Percentiles rank a stretch among this genome's conserved stretches.
These are phyloP conservation scores for Microdon myrmicae DNA, from an alignment of 2,888 invertebrate genomes.

Conservation along the genomic window DNA sequence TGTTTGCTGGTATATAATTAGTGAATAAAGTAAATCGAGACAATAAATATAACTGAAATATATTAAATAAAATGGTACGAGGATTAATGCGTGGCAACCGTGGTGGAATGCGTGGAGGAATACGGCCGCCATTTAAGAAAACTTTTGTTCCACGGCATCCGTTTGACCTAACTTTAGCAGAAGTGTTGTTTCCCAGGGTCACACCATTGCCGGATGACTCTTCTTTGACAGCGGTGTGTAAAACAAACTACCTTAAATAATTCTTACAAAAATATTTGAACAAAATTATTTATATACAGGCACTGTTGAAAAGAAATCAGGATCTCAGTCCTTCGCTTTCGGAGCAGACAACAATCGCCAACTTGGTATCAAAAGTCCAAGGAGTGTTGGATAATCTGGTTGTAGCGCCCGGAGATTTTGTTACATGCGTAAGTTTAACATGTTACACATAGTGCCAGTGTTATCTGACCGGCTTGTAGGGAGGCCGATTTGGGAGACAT, in stretches of 20 bases:
- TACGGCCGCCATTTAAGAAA: slow-evolving; percentile 74
- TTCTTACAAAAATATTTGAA: neutral
- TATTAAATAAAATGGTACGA: slow-evolving; percentile 80
- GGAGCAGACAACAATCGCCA: slow-evolving; percentile 92
- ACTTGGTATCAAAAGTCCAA: slow-evolving; percentile 95
- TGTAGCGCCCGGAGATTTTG: slow-evolving; percentile 92
- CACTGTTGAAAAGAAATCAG: slow-evolving; percentile 88
- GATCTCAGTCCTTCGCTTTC: slow-evolving; percentile 91
- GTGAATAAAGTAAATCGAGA: too few species aligned
- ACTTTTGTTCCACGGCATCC: slow-evolving; percentile 80
- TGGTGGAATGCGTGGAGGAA: slow-evolving; percentile 73
- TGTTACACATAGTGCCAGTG: too few species aligned
- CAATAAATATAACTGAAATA: too few species aligned
- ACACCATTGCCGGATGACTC: slow-evolving; percentile 86
- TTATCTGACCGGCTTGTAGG: too few species aligned
- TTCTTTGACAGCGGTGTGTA: slow-evolving; percentile 78
- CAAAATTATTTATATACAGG: slow-evolving; percentile 69
- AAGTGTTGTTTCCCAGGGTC: slow-evolving; percentile 86
- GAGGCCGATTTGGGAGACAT: too few species aligned
- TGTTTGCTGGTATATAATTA: too few species aligned
- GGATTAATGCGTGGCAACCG: slow-evolving; percentile 76
- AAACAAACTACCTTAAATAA: neutral
- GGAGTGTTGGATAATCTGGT: slow-evolving; percentile 93
- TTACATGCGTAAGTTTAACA: slow-evolving; percentile 87
- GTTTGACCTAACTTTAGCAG: slow-evolving; percentile 88